A percentile compares a stretch with the other conserved stretches of the same genome.
Evolutionary conservation across 2,888 invertebrate genomes (phyloP).

Genomic region (Phasia obesa): DNA sequence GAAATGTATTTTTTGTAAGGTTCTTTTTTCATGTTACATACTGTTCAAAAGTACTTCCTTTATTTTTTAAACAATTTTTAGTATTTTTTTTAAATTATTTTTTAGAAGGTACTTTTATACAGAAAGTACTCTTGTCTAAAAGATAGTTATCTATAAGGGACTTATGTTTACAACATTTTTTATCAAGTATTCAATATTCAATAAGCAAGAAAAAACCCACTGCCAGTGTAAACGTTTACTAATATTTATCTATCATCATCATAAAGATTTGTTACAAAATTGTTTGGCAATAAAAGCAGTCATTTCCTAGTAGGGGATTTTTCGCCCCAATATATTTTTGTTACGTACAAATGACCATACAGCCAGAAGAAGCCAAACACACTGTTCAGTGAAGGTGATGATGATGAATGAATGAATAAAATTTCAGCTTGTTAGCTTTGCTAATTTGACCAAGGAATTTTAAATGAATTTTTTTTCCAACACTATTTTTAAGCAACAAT

Average conservation of each 20-base stretch:
- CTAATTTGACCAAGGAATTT: constrained; percentile 69
- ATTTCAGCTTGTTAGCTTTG: constrained; percentile 63
- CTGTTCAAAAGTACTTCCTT: neutral
- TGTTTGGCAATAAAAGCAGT: neutral
- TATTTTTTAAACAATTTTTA: neutral
- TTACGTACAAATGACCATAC: constrained; percentile 3
- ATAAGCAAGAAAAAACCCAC: neutral
- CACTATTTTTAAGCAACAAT: constrained; percentile 6
- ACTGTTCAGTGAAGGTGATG: constrained; percentile 19
- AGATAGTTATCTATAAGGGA: too few relatives aligned
- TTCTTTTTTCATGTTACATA: too few relatives aligned
- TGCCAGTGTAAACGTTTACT: constrained; percentile 14
- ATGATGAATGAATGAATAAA: constrained; percentile 35
- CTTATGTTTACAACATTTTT: too few relatives aligned
- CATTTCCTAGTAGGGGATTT: constrained; percentile 12
- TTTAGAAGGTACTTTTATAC: too few relatives aligned
- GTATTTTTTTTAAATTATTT: too few relatives aligned
- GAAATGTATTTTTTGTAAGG: too few relatives aligned
- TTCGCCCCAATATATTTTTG: neutral
- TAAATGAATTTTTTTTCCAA: constrained; percentile 59
- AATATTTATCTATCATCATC: neutral
- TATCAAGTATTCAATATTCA: too few relatives aligned
- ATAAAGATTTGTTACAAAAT: constrained; percentile 48
- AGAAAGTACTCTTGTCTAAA: too few relatives aligned
- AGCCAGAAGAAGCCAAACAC: neutral